These are phyloP conservation scores for Myrmecobius fasciatus DNA, from an alignment of 2,113 vertebrate genomes.

Conservation along the genomic window DNA sequence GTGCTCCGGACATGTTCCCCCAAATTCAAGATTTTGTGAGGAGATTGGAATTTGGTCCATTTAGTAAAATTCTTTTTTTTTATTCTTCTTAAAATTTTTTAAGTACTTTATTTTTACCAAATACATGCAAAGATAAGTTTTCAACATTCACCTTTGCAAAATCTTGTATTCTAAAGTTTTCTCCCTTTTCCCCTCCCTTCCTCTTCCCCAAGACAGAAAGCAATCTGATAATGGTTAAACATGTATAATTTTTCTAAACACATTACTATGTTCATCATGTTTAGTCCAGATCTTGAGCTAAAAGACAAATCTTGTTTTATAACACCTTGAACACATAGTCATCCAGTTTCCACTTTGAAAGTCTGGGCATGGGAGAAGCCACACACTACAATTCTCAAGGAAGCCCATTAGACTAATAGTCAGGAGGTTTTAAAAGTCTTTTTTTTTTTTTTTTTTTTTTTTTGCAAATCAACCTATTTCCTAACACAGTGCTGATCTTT, in stretches of 20 bases:
- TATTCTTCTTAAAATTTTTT: too few relatives aligned
- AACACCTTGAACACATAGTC: neutral
- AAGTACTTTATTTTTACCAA: too few relatives aligned
- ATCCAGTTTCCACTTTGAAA: neutral
- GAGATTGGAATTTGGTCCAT: neutral
- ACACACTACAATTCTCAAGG: neutral
- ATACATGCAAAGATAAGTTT: too few relatives aligned
- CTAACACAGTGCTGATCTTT: neutral
- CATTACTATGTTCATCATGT: too few relatives aligned
- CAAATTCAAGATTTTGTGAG: neutral
- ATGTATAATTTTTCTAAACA: too few relatives aligned
- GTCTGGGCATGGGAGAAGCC: neutral
- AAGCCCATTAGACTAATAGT: neutral
- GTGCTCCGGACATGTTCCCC: neutral
- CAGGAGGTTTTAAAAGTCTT: neutral
- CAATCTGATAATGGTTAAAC: too few relatives aligned
- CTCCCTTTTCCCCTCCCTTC: too few relatives aligned
- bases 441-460: neutral
- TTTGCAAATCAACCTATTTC: neutral
- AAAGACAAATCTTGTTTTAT: neutral
- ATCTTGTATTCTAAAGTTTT: too few relatives aligned
- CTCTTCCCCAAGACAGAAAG: too few relatives aligned
- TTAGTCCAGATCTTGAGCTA: neutral
- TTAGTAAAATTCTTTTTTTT: neutral
- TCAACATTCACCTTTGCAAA: too few relatives aligned